These are phyloP conservation scores for Corythoichthys haematopterus DNA, from an alignment of 2,113 vertebrate species.

Conservation along the genomic window DNA sequence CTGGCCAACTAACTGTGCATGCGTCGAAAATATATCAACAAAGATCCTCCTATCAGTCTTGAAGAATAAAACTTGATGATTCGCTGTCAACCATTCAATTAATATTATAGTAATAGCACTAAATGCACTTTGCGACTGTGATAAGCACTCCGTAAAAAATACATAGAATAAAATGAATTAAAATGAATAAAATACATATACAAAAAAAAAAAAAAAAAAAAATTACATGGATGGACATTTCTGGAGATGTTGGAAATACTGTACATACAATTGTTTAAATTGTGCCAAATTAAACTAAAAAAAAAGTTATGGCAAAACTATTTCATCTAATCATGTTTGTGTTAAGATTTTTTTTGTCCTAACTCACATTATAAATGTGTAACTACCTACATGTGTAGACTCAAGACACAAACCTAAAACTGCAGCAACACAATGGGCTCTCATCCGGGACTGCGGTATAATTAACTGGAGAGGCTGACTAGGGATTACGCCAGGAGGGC, in stretches of 20 bases:
- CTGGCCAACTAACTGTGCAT: too few species aligned
- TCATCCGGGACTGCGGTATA: slow-evolving; percentile 64
- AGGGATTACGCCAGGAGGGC: slow-evolving; percentile 75
- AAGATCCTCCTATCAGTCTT: too few species aligned
- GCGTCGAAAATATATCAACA: too few species aligned
- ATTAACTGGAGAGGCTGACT: slow-evolving; percentile 73
- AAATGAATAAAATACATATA: too few species aligned
- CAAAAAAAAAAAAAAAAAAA: background rate
- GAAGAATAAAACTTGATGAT: background rate
- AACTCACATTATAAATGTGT: too few species aligned
- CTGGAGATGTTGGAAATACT: background rate
- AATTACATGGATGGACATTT: background rate
- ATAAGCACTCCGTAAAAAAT: background rate
- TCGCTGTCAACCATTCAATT: background rate
- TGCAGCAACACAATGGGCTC: slow-evolving; percentile 50
- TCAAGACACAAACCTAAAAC: slow-evolving; percentile 24
- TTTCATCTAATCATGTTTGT: too few species aligned
- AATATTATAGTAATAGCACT: background rate
- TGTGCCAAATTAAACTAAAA: background rate
- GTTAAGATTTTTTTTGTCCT: too few species aligned
- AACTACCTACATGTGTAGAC: background rate
- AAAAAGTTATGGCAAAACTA: background rate
- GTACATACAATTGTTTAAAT: background rate
- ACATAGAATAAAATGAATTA: too few species aligned
- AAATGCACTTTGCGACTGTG: background rate